Evolutionary conservation across 1,140 invertebrate species (phyloP).

Genomic region (Apis laboriosa): DNA sequence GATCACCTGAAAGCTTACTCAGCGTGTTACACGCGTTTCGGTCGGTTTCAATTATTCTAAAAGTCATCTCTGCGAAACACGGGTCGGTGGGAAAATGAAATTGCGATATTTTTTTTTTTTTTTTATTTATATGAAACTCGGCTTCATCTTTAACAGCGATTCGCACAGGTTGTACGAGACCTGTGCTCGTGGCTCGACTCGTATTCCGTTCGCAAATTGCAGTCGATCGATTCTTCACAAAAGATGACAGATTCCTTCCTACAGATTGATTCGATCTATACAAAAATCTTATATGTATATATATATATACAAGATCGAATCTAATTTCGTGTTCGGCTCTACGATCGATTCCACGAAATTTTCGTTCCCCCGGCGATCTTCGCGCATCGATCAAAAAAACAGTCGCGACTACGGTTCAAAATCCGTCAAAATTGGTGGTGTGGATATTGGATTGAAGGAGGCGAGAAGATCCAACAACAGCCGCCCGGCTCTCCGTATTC

Average conservation of each 20-base stretch:
- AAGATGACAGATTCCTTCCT: too few species aligned
- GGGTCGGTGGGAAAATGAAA: constrained; percentile 34
- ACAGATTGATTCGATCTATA: too few species aligned
- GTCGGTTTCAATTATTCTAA: constrained; percentile 49
- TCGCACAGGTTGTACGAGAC: neutral
- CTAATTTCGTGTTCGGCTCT: too few species aligned
- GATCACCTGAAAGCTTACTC: constrained; percentile 47
- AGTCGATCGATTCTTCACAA: neutral
- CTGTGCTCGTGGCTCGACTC: neutral
- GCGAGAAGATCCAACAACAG: constrained; percentile 66
- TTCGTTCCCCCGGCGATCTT: constrained; percentile 39
- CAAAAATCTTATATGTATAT: too few species aligned
- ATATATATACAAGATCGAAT: too few species aligned
- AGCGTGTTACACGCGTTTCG: constrained; percentile 30
- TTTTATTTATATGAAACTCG: constrained; percentile 2
- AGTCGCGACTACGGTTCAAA: neutral
- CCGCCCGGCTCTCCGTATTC: constrained; percentile 70
- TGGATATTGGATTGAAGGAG: constrained; percentile 69
- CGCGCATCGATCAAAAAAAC: neutral
- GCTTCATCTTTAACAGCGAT: neutral
- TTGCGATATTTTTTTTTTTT: constrained; percentile 20
- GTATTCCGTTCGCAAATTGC: neutral
- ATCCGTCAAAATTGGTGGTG: constrained; percentile 30
- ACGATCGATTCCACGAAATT: constrained; percentile 11
- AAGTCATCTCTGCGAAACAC: constrained; percentile 27